Percentiles rank a stretch among this genome's conserved stretches.
Conservation (phyloP, 2,888 invertebrate species). For the Pammene aurita region DNA sequence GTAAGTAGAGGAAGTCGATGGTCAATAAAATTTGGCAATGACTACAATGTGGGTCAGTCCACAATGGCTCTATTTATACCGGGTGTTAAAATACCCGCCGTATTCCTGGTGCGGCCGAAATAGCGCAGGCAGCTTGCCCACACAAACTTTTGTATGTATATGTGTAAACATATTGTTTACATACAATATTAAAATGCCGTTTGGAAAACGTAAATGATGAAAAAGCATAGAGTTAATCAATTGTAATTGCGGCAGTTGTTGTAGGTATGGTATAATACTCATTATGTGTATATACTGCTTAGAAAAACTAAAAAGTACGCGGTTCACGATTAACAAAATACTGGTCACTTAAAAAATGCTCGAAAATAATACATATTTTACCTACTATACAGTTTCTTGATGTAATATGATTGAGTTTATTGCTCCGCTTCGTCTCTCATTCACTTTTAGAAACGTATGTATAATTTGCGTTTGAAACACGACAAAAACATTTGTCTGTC, state of each 20-base stretch:
- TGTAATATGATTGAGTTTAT: too few species aligned
- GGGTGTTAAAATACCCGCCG: slow-evolving; percentile 72
- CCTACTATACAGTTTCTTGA: too few species aligned
- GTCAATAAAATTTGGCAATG: slow-evolving; percentile 64
- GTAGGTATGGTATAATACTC: too few species aligned
- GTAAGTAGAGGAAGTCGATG: slow-evolving; percentile 17
- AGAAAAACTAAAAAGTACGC: too few species aligned
- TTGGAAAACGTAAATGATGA: neutral
- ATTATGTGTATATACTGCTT: too few species aligned
- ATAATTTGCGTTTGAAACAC: neutral
- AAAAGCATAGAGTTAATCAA: too few species aligned
- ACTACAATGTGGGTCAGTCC: slow-evolving; percentile 68
- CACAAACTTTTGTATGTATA: slow-evolving; percentile 17
- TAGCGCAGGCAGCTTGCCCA: slow-evolving; percentile 52
- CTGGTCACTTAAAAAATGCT: too few species aligned
- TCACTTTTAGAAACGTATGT: too few species aligned
- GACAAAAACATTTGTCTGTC: slow-evolving; percentile 33
- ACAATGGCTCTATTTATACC: slow-evolving; percentile 79
- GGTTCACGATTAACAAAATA: too few species aligned
- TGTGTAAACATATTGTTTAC: slow-evolving; percentile 20
- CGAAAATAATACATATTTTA: too few species aligned
- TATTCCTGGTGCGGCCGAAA: slow-evolving; percentile 78
- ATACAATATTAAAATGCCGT: slow-evolving; percentile 1
- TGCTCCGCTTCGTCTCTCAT: too few species aligned
- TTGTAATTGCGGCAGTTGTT: too few species aligned